Evolutionary conservation across 2,113 vertebrate genomes (phyloP).

Genomic region (Delphinus delphis): DNA sequence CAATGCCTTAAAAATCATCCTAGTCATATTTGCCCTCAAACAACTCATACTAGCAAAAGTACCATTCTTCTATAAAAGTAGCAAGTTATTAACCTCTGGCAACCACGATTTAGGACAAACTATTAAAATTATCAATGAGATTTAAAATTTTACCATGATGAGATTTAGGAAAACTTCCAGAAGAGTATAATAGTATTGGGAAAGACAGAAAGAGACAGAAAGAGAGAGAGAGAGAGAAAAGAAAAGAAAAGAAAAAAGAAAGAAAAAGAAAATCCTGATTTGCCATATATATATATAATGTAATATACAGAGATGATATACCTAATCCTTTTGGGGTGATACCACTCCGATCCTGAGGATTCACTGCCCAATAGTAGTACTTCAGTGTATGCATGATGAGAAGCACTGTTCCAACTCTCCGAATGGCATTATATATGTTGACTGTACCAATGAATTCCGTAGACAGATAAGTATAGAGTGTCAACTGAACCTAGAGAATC

Average conservation of each 20-base stretch:
- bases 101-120: background rate
- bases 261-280: background rate
- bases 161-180: background rate
- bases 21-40: background rate
- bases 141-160: background rate
- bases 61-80: background rate
- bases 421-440: slow-evolving; percentile 95
- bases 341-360: slow-evolving; percentile 96
- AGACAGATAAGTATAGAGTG: slow-evolving; percentile 95
- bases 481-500: slow-evolving; percentile 90
- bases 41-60: background rate
- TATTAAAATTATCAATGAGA: slow-evolving; percentile 22
- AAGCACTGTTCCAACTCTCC: slow-evolving; percentile 95
- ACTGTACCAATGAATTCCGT: slow-evolving; percentile 97
- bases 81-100: background rate
- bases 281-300: background rate
- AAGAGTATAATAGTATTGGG: background rate
- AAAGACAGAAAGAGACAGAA: background rate
- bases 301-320: slow-evolving; percentile 73
- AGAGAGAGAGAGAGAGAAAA: background rate
- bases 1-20: background rate
- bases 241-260: fast-evolving
- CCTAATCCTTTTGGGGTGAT: slow-evolving; percentile 93
- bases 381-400: slow-evolving; percentile 97
- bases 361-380: slow-evolving; percentile 97